phyloP scores from a whole-genome alignment of 2,888 invertebrate species.

The Drosophila trichaetosa region DNA sequence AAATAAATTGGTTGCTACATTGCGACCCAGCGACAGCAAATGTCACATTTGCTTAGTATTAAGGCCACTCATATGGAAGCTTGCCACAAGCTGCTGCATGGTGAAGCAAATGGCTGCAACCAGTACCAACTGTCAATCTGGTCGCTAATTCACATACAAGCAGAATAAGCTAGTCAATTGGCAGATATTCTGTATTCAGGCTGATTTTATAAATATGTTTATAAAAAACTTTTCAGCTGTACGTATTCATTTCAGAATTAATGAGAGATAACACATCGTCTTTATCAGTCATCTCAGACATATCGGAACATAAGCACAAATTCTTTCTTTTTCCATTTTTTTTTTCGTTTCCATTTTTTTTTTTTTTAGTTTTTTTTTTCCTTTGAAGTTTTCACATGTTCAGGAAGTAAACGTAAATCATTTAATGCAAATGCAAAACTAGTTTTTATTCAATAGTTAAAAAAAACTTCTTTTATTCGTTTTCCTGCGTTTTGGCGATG shows the following conservation, averaged over 20 bases:
- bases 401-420: too few relatives aligned
- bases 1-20: conserved; percentile 58
- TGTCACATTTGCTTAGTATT: conserved; percentile 44
- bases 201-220: background rate
- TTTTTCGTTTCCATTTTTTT: too few relatives aligned
- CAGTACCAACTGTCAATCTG: conserved; percentile 10
- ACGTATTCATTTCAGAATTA: background rate
- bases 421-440: too few relatives aligned
- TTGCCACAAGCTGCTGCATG: conserved; percentile 25
- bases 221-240: background rate
- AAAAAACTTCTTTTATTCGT: too few relatives aligned
- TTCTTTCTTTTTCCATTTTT: too few relatives aligned
- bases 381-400: too few relatives aligned
- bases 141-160: background rate
- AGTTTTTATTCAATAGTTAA: too few relatives aligned
- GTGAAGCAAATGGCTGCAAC: conserved; percentile 20
- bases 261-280: too few relatives aligned
- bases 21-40: conserved; percentile 37
- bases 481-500: conserved; percentile 91
- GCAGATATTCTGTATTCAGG: conserved; percentile 2
- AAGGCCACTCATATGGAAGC: conserved; percentile 20
- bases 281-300: too few relatives aligned
- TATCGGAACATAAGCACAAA: too few relatives aligned
- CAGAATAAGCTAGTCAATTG: background rate
- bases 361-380: too few relatives aligned